phyloP scores from a whole-genome alignment of 2,113 vertebrate genomes.

The Alces alces region DNA sequence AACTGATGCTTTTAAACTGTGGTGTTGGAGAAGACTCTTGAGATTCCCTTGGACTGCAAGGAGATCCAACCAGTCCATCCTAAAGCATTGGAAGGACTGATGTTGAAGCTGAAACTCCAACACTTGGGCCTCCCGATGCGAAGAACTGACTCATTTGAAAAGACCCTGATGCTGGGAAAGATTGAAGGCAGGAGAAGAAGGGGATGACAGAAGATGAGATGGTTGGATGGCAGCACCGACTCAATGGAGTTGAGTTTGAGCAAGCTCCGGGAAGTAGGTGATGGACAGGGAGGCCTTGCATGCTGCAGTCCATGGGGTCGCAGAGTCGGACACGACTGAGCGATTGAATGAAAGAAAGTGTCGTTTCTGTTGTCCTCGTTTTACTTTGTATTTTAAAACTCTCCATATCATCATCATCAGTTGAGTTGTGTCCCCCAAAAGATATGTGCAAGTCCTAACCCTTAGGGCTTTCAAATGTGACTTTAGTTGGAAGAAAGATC shows the following conservation, averaged over 20 bases:
- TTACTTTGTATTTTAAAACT: neutral
- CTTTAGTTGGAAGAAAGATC: neutral
- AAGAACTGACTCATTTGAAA: neutral
- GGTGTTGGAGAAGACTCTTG: neutral
- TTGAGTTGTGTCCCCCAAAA: neutral
- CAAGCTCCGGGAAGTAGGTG: neutral
- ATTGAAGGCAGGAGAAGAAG: neutral
- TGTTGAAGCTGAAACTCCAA: neutral
- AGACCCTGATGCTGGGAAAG: neutral
- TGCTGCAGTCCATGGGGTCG: accelerated
- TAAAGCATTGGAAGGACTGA: neutral
- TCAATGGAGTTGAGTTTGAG: neutral
- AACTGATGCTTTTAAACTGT: neutral
- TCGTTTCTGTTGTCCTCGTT: neutral
- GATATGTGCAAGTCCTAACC: neutral
- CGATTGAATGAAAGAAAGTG: neutral
- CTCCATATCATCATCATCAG: neutral
- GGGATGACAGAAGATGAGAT: neutral
- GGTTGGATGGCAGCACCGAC: neutral
- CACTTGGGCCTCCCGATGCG: neutral
- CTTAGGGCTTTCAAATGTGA: neutral
- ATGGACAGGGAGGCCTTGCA: neutral
- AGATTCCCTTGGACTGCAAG: neutral
- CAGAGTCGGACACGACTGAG: neutral
- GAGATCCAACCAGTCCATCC: neutral